A percentile compares a stretch with the other conserved stretches of the same genome.
Conservation (phyloP, 2,888 invertebrate genomes). For the Drosophila mulleri region DNA sequence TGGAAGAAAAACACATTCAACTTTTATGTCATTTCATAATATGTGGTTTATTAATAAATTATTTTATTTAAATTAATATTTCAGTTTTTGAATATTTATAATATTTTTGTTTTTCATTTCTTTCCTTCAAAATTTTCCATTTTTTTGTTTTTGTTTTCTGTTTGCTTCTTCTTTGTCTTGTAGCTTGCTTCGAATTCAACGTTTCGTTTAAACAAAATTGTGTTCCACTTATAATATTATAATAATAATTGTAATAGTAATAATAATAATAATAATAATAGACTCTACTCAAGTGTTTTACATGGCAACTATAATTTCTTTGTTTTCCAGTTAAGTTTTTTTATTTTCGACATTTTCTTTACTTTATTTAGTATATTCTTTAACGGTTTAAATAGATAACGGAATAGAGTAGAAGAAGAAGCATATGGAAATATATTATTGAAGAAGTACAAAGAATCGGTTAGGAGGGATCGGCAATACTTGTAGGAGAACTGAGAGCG, state of each 20-base stretch:
- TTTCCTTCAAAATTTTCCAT: background rate
- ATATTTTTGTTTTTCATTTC: constrained; percentile 55
- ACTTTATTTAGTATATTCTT: constrained; percentile 8
- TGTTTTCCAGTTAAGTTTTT: constrained; percentile 5
- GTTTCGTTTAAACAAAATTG: constrained; percentile 62
- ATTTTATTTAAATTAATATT: constrained; percentile 79
- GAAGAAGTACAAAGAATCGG: constrained; percentile 35
- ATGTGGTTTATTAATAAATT: constrained; percentile 80
- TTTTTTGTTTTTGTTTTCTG: constrained; percentile 9
- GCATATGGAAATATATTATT: constrained; percentile 14
- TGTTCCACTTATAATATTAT: constrained; percentile 66
- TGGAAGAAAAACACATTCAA: background rate
- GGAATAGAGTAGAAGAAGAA: constrained; percentile 30
- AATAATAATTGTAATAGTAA: constrained; percentile 63
- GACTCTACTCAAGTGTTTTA: constrained; percentile 77
- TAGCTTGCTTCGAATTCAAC: constrained; percentile 41
- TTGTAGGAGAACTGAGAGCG: constrained; percentile 31
- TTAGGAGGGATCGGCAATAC: constrained; percentile 49
- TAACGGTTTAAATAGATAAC: constrained; percentile 31
- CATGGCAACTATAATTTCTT: constrained; percentile 76
- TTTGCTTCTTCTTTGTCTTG: constrained; percentile 17
- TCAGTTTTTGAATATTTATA: constrained; percentile 79
- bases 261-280: constrained; percentile 67
- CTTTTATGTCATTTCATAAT: constrained; percentile 75
- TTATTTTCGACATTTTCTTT: constrained; percentile 4